Conservation (phyloP, 2,113 vertebrate species). For the Ceyx margarethae region DNA sequence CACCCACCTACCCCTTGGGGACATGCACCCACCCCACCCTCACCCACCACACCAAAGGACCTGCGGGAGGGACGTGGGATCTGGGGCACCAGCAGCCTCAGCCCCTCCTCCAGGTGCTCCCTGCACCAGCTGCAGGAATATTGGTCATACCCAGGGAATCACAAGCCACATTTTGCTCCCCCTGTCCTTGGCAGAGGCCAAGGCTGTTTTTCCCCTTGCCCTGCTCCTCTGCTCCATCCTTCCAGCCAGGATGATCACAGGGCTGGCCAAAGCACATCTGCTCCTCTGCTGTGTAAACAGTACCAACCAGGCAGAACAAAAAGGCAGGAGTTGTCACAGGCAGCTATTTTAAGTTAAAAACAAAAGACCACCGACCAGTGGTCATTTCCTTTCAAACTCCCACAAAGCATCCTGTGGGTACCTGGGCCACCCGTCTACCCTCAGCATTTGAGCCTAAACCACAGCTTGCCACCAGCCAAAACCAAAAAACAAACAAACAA, state of each 20-base stretch:
- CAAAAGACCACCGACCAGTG: neutral
- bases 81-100: neutral
- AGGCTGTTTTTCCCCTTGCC: neutral
- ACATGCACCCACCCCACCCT: neutral
- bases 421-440: fast-evolving
- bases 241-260: neutral
- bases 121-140: fast-evolving
- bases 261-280: fast-evolving
- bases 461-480: neutral
- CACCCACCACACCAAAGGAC: neutral
- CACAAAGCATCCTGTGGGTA: neutral
- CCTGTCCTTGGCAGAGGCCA: neutral
- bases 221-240: neutral
- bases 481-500: slow-evolving; percentile 24
- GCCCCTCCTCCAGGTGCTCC: neutral
- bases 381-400: neutral
- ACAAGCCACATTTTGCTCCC: neutral
- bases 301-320: neutral
- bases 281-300: neutral
- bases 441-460: neutral
- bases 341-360: neutral
- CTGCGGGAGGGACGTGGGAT: neutral
- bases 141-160: fast-evolving
- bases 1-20: neutral
- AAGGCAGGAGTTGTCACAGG: neutral